A percentile compares a stretch with the other conserved stretches of the same genome.
Conservation (phyloP, 2,797 vertebrate genomes). For the Hippoglossus hippoglossus region DNA sequence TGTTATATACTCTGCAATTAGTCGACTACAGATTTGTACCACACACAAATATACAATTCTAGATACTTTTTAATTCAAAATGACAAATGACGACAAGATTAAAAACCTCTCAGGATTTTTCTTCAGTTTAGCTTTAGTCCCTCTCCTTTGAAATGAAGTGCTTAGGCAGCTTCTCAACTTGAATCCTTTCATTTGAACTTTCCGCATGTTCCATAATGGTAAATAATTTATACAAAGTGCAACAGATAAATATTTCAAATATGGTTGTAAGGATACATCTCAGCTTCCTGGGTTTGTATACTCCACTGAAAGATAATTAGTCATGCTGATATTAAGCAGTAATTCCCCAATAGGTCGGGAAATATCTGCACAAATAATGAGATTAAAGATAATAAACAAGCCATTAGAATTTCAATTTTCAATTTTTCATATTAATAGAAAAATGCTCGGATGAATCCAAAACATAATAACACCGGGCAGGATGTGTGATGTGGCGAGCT, state of each 20-base stretch:
- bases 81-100: background rate
- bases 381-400: background rate
- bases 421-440: conserved; percentile 1
- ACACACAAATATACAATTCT: too few species aligned
- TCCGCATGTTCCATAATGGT: conserved; percentile 68
- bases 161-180: conserved; percentile 66
- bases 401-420: background rate
- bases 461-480: conserved; percentile 24
- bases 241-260: conserved; percentile 83
- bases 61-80: background rate
- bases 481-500: conserved; percentile 13
- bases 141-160: conserved; percentile 60
- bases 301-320: conserved; percentile 55
- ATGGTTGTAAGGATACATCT: conserved; percentile 75
- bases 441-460: conserved; percentile 26
- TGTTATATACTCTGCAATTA: background rate
- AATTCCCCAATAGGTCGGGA: conserved; percentile 12
- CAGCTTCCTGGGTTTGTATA: conserved; percentile 60
- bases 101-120: conserved; percentile 14
- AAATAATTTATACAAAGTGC: conserved; percentile 80
- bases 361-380: background rate
- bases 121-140: conserved; percentile 32
- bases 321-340: conserved; percentile 19
- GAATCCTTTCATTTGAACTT: conserved; percentile 76
- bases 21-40: too few species aligned